Evolutionary conservation across 2,113 vertebrate genomes (phyloP).

Genomic region (Sylvietta virens): DNA sequence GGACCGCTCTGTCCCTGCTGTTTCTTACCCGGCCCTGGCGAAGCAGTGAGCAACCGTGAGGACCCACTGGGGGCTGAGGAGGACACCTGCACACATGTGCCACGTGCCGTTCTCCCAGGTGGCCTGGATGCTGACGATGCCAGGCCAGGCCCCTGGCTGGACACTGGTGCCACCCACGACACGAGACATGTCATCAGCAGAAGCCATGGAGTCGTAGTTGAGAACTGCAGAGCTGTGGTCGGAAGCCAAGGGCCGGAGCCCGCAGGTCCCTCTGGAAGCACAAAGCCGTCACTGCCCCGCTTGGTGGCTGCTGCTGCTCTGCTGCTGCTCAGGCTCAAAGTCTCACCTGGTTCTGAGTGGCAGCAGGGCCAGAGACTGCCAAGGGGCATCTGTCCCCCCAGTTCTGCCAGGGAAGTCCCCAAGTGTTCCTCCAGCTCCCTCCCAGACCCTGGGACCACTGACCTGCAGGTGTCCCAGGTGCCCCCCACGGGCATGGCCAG

Average conservation of each 20-base stretch:
- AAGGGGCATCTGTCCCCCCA: too few species aligned
- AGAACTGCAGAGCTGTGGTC: too few species aligned
- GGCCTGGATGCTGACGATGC: not conserved
- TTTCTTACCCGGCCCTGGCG: not conserved
- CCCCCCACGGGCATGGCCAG: not conserved
- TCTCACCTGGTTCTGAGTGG: too few species aligned
- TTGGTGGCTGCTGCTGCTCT: too few species aligned
- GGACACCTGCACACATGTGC: not conserved
- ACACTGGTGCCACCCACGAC: not conserved
- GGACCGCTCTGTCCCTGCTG: not conserved
- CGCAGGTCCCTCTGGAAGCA: too few species aligned
- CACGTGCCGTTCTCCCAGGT: not conserved
- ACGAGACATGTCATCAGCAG: fast-evolving
- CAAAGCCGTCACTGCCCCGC: too few species aligned
- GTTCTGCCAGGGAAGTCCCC: not conserved
- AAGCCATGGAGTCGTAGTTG: not conserved
- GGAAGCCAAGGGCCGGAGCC: too few species aligned
- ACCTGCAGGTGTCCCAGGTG: not conserved
- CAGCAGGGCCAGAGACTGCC: too few species aligned
- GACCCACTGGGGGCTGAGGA: not conserved
- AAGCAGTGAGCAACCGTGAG: not conserved
- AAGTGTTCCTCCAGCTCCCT: not conserved
- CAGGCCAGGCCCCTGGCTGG: not conserved
- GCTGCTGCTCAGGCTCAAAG: too few species aligned
- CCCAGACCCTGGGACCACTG: not conserved